These are phyloP conservation scores for Drosophila lacertosa DNA, from an alignment of 1,140 invertebrate genomes.

Conservation along the genomic window DNA sequence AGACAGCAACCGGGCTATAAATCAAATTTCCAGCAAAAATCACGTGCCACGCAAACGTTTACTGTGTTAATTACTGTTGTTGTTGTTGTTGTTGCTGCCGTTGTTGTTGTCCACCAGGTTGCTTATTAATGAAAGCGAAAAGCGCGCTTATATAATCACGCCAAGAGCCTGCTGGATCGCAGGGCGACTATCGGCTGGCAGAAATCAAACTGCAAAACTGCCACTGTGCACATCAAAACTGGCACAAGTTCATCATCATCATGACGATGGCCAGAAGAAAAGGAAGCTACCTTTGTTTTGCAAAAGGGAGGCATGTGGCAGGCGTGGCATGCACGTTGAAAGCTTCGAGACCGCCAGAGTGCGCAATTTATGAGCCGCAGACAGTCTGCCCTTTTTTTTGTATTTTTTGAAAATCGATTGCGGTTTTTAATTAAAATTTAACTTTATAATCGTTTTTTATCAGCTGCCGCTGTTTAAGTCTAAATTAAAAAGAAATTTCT, in stretches of 20 bases:
- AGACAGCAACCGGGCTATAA: constrained; percentile 67
- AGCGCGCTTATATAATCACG: constrained; percentile 67
- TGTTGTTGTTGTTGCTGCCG: constrained; percentile 20
- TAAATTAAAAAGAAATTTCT: constrained; percentile 84
- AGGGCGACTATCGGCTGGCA: constrained; percentile 40
- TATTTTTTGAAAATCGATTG: constrained; percentile 80
- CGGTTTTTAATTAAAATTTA: constrained; percentile 84
- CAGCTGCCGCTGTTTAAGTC: constrained; percentile 78
- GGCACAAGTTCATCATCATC: constrained; percentile 79
- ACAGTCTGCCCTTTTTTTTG: constrained; percentile 59
- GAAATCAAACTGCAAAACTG: constrained; percentile 63
- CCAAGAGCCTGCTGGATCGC: constrained; percentile 17
- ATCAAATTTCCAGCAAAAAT: constrained; percentile 73
- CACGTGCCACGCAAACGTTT: constrained; percentile 67
- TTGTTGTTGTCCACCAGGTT: constrained; percentile 32
- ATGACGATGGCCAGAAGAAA: background rate
- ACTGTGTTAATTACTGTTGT: constrained; percentile 2
- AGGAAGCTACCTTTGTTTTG: too few relatives aligned
- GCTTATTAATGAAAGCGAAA: constrained; percentile 80
- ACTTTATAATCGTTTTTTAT: constrained; percentile 84
- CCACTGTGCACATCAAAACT: constrained; percentile 69
- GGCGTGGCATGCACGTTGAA: constrained; percentile 75
- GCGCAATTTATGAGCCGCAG: constrained; percentile 82
- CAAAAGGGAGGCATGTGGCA: constrained; percentile 11
- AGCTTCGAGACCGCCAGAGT: constrained; percentile 63